These are phyloP conservation scores for Platichthys stellatus DNA, from an alignment of 2,113 vertebrate genomes.

Conservation along the genomic window DNA sequence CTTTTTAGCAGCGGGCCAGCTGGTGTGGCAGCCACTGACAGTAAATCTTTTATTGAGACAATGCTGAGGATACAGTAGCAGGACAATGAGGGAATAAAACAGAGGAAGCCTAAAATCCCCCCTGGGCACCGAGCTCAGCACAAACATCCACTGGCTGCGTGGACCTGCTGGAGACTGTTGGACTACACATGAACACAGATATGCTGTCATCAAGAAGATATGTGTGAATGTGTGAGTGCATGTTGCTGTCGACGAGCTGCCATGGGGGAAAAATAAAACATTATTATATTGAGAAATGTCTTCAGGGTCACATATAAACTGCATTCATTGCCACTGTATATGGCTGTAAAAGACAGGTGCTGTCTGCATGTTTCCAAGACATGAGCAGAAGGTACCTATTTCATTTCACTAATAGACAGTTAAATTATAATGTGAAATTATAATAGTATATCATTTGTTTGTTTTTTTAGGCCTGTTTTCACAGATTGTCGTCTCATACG, in stretches of 20 bases:
- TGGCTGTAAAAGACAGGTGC: not conserved
- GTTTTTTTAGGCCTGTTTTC: too few relatives aligned
- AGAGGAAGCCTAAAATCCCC: conserved; percentile 82
- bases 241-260: conserved; percentile 17
- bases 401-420: not conserved
- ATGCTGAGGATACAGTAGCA: conserved; percentile 84
- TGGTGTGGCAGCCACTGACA: conserved; percentile 62
- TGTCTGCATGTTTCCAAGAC: conserved; percentile 20
- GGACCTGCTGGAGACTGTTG: conserved; percentile 33
- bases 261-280: conserved; percentile 40
- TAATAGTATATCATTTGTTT: too few relatives aligned
- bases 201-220: conserved; percentile 51
- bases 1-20: conserved; percentile 78
- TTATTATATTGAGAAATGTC: conserved; percentile 28
- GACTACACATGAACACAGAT: conserved; percentile 13
- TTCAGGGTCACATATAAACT: conserved; percentile 42
- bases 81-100: conserved; percentile 86
- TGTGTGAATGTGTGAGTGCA: conserved; percentile 13
- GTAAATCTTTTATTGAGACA: conserved; percentile 87
- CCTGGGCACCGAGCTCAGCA: conserved; percentile 66
- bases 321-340: not conserved
- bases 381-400: conserved; percentile 30
- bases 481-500: too few relatives aligned
- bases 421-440: not conserved
- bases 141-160: conserved; percentile 68